Base-by-base conservation (phyloP, 2,113 vertebrate genomes). In the Taxidea taxus region DNA sequence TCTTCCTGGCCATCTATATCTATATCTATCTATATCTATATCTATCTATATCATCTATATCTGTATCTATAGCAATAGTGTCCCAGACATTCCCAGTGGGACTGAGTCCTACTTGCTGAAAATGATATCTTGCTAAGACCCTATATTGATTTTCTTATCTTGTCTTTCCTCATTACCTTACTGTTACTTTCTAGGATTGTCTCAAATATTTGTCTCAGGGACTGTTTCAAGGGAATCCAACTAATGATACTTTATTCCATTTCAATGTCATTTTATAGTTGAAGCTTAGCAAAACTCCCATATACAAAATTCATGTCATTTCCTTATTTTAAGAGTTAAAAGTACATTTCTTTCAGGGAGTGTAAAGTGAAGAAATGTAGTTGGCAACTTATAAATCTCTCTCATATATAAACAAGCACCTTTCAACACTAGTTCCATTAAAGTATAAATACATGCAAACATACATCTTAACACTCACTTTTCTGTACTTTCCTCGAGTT, bases 301-400 rank as follows among this genome's bases (percentile, higher is more conserved):
- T 56, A 58, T 81, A 20, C 7, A 90, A 81, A 89, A 58, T 68
- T 49, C 2, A 86, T 89, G 9, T 11, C 39, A 58, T 72, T n/a
- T 75, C 11, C n/a, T 85, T 94, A 49, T 91, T 87, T 74, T 94
- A 89, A 88, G 37, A 64, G 25, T 92, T 72, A 75, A 34, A 72
- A 60, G 16, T 44, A 42, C 9, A 54, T 37, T 25, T 86, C n/a
- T 47, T 83, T 91, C 6, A 51, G 8, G 31, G 31, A 37, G 29
- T 82, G 31, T 82, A 81, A 90, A 94, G 82, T 81, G 18, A 87
- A 82, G 54, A 96, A 27, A 15, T 75, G 66, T 72, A 25, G 3
- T 64, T 89, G 62, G 62, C 6, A 95, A 81, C 68, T 31, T 44
- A 14, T 15, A 84, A 68, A 29, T 60, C 37, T 85, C 39, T 77